These are phyloP conservation scores for Drosophila acutilabella DNA, from an alignment of 2,888 invertebrate genomes.

Conservation along the genomic window DNA sequence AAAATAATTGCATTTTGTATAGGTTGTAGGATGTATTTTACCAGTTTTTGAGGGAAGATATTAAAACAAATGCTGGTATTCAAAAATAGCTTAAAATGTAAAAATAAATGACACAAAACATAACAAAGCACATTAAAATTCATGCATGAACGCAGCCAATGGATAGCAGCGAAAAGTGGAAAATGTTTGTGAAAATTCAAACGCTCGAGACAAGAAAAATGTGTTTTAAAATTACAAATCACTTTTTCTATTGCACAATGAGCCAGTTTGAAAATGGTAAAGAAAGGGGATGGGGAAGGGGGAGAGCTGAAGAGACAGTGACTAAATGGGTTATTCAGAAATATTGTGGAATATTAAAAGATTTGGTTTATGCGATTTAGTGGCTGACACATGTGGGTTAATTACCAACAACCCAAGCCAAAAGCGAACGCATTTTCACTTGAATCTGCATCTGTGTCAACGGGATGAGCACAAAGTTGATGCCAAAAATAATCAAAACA, in stretches of 20 bases:
- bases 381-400: slow-evolving; percentile 61
- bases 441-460: slow-evolving; percentile 68
- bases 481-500: slow-evolving; percentile 55
- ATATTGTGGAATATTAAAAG: slow-evolving; percentile 31
- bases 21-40: slow-evolving; percentile 8
- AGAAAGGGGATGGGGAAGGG: background rate
- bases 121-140: slow-evolving; percentile 20
- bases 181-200: slow-evolving; percentile 30
- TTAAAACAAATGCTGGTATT: slow-evolving; percentile 20
- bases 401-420: slow-evolving; percentile 46
- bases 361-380: slow-evolving; percentile 37
- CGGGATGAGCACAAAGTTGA: slow-evolving; percentile 48
- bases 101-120: slow-evolving; percentile 11
- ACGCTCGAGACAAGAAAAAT: slow-evolving; percentile 22
- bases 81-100: background rate
- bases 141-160: slow-evolving; percentile 31
- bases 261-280: background rate
- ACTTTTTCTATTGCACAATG: slow-evolving; percentile 32
- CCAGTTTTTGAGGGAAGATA: slow-evolving; percentile 7
- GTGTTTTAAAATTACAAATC: slow-evolving; percentile 22
- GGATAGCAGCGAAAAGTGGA: slow-evolving; percentile 20
- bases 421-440: slow-evolving; percentile 56
- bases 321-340: slow-evolving; percentile 18
- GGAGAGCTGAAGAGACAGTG: slow-evolving; percentile 4
- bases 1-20: slow-evolving; percentile 28